Conservation (phyloP, 2,888 invertebrate genomes). For the Scaptomyza reducta region DNA sequence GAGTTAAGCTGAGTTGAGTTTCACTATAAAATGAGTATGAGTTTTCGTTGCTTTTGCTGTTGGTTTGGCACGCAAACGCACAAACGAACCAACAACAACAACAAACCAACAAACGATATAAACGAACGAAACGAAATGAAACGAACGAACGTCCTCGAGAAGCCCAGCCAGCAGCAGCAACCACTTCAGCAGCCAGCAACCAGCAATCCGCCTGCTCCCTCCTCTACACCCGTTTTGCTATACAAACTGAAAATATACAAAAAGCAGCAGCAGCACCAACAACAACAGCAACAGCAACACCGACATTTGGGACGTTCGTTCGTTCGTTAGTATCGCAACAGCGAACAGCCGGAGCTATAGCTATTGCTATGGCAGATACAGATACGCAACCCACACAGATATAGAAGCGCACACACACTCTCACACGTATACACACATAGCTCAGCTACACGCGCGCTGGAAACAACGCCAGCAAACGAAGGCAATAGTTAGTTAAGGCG, state of each 20-base stretch:
- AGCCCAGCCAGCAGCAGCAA: slow-evolving; percentile 61
- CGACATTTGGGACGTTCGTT: slow-evolving; percentile 78
- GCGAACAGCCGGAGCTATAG: slow-evolving; percentile 65
- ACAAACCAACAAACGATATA: slow-evolving; percentile 32
- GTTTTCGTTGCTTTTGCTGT: slow-evolving; percentile 65
- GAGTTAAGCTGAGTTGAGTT: slow-evolving; percentile 60
- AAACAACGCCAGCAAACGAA: slow-evolving; percentile 56
- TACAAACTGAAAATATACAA: slow-evolving; percentile 57
- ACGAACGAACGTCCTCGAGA: slow-evolving; percentile 75
- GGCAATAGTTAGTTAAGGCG: slow-evolving; percentile 39
- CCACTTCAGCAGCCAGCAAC: slow-evolving; percentile 40
- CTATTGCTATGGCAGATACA: slow-evolving; percentile 60
- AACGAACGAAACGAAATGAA: slow-evolving; percentile 23
- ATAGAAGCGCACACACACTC: slow-evolving; percentile 23
- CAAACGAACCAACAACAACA: slow-evolving; percentile 41
- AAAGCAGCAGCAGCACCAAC: slow-evolving; percentile 51
- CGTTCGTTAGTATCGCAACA: slow-evolving; percentile 70
- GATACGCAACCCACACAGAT: slow-evolving; percentile 53
- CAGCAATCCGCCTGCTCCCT: slow-evolving; percentile 48
- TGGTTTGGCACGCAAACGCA: slow-evolving; percentile 77
- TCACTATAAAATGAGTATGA: slow-evolving; percentile 75
- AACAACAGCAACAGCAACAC: slow-evolving; percentile 52
- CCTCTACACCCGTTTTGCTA: slow-evolving; percentile 33
- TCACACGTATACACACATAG: slow-evolving; percentile 23
- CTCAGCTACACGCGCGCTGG: slow-evolving; percentile 75